Conservation (phyloP, 2,113 vertebrate species). For the Phyllostomus hastatus region DNA sequence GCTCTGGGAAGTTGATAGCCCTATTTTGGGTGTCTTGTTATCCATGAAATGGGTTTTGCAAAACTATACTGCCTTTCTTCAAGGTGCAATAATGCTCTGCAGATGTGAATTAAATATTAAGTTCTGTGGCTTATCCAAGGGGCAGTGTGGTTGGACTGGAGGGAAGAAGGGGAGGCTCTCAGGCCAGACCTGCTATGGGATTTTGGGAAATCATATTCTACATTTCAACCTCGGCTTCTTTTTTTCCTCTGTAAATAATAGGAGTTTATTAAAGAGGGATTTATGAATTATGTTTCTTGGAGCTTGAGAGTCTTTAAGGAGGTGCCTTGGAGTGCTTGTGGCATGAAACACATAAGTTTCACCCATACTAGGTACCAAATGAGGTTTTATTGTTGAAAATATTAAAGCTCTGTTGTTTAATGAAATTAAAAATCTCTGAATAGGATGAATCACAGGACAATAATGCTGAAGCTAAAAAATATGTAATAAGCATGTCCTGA, state of each 20-base stretch:
- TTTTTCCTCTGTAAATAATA: background rate
- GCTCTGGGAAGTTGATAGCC: background rate
- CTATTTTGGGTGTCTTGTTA: background rate
- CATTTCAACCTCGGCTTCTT: background rate
- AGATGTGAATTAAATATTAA: background rate
- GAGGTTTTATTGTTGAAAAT: background rate
- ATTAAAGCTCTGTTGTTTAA: background rate
- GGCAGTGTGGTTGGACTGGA: background rate
- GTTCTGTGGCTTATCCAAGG: background rate
- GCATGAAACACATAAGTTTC: background rate
- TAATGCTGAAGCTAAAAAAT: background rate
- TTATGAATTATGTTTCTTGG: background rate
- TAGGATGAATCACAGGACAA: background rate
- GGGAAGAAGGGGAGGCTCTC: background rate
- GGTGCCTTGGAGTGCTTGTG: background rate
- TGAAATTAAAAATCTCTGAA: background rate
- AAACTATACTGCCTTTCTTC: background rate
- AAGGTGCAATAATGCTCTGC: background rate
- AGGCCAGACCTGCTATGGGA: background rate
- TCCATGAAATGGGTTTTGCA: background rate
- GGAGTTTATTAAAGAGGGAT: background rate
- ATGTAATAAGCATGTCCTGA: background rate
- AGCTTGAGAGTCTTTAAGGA: background rate
- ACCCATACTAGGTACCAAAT: background rate
- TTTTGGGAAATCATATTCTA: background rate